Evolutionary conservation across 1,140 invertebrate species (phyloP).

Genomic region (Rhynchophorus ferrugineus): DNA sequence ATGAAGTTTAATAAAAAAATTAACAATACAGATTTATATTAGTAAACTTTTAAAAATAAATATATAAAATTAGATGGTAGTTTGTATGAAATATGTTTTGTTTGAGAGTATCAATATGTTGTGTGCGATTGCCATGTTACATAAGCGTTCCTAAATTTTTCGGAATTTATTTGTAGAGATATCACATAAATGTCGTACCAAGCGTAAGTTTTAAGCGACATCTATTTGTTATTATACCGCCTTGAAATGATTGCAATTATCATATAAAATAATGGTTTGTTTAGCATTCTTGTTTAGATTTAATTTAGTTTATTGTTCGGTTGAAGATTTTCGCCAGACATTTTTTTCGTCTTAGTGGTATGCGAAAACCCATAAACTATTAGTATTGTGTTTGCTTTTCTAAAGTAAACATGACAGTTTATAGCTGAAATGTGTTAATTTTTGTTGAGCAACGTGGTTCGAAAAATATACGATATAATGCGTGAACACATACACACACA

Average conservation of each 20-base stretch:
- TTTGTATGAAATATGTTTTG: too few relatives aligned
- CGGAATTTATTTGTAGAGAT: too few relatives aligned
- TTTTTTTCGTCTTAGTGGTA: constrained; percentile 6
- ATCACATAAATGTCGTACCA: constrained; percentile 19
- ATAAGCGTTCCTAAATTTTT: too few relatives aligned
- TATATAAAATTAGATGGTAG: too few relatives aligned
- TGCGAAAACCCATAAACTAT: constrained; percentile 12
- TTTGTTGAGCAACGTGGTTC: constrained; percentile 7
- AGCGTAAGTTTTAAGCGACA: constrained; percentile 11
- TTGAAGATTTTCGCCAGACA: background rate
- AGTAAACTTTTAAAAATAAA: too few relatives aligned
- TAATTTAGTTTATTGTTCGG: constrained; percentile 10
- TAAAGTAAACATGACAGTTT: constrained; percentile 11
- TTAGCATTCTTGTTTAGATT: constrained; percentile 11
- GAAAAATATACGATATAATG: constrained; percentile 10
- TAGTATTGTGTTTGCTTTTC: constrained; percentile 15
- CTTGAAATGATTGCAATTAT: constrained; percentile 8
- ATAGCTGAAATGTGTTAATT: constrained; percentile 16
- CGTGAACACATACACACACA: constrained; percentile 2
- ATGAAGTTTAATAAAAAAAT: too few relatives aligned
- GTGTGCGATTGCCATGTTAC: too few relatives aligned
- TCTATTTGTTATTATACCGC: constrained; percentile 5
- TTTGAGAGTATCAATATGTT: too few relatives aligned
- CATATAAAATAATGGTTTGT: constrained; percentile 13
- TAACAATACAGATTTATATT: too few relatives aligned